These are phyloP conservation scores for Sarcophaga caerulescens DNA, from an alignment of 2,888 invertebrate genomes.

Conservation along the genomic window DNA sequence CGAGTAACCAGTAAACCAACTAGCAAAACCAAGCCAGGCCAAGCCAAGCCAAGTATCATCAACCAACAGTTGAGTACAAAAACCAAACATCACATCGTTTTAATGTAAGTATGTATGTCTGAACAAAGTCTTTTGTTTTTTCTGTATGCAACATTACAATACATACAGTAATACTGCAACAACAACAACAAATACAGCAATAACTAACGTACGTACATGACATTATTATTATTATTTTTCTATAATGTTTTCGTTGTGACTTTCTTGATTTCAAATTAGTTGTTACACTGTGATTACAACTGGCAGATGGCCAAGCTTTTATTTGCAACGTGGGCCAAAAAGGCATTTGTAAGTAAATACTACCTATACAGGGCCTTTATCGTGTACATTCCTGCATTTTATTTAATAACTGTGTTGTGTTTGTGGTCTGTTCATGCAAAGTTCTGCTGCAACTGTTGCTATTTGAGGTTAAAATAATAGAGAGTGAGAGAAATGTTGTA, in stretches of 20 bases:
- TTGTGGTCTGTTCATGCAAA: slow-evolving; percentile 31
- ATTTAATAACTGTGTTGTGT: too few species aligned
- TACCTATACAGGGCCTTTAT: not conserved
- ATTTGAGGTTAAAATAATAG: slow-evolving; percentile 64
- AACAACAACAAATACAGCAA: not conserved
- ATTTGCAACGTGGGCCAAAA: not conserved
- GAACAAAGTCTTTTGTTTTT: slow-evolving; percentile 2
- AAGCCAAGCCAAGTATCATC: not conserved
- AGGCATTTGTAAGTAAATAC: not conserved
- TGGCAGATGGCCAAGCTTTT: slow-evolving; percentile 6
- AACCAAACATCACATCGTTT: slow-evolving; percentile 45
- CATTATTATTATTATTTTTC: slow-evolving; percentile 59
- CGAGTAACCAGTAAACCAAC: not conserved
- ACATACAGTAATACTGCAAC: not conserved
- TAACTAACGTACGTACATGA: slow-evolving; percentile 38
- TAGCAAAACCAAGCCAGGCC: not conserved
- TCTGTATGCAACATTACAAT: not conserved
- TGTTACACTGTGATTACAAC: slow-evolving; percentile 26
- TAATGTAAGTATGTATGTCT: not conserved
- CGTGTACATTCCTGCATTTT: not conserved
- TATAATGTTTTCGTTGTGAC: slow-evolving; percentile 35
- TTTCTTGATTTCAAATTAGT: slow-evolving; percentile 40
- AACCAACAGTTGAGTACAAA: slow-evolving; percentile 44
- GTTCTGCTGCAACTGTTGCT: slow-evolving; percentile 44
- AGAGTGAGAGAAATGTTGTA: slow-evolving; percentile 9